These are phyloP conservation scores for Onychomys torridus DNA, from an alignment of 2,797 vertebrate genomes.

Conservation along the genomic window DNA sequence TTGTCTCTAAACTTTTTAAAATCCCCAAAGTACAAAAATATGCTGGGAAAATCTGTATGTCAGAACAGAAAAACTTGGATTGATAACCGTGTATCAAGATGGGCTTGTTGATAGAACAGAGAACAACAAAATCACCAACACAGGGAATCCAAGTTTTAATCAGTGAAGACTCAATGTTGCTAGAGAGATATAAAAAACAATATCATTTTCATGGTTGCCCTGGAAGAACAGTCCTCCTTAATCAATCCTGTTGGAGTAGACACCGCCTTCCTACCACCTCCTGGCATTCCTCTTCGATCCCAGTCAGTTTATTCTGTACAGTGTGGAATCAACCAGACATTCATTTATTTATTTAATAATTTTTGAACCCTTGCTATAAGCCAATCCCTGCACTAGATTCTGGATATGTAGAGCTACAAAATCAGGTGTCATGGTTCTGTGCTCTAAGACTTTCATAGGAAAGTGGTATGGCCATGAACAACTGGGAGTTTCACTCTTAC, in stretches of 20 bases:
- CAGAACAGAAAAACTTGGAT: background rate
- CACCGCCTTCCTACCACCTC: no score
- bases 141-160: background rate
- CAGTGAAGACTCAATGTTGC: background rate
- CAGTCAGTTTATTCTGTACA: background rate
- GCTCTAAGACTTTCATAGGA: background rate
- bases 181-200: background rate
- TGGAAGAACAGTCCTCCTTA: background rate
- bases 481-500: accelerated
- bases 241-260: background rate
- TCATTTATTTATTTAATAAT: background rate
- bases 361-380: background rate
- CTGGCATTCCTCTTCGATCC: no score
- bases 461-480: background rate
- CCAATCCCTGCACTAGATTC: background rate
- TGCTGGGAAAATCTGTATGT: background rate
- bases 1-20: background rate
- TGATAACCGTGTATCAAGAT: background rate
- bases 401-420: background rate
- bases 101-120: background rate
- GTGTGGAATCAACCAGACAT: background rate
- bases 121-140: background rate
- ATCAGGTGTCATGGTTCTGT: accelerated
- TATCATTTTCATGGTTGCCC: background rate
- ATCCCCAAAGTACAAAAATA: background rate